Conservation (phyloP, 92 coral and sea anemone species). For the Diadumene lineata region DNA sequence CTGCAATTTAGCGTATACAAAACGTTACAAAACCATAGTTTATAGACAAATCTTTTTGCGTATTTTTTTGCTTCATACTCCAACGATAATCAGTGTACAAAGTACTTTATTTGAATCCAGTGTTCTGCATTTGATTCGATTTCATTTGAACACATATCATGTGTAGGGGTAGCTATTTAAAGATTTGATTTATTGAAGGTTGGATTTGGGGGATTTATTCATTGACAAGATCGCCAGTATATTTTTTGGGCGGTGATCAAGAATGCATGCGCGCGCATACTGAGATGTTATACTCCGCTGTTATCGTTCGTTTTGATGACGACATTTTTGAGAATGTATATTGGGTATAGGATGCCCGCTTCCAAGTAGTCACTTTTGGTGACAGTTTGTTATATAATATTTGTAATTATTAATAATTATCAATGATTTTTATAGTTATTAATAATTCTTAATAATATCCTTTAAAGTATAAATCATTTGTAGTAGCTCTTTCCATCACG, state of each 20-base stretch:
- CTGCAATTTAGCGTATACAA: no score
- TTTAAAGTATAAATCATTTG: neutral
- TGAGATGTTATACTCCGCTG: constrained; percentile 21
- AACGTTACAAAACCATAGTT: no score
- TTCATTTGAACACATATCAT: constrained; percentile 13
- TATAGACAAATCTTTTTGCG: no score
- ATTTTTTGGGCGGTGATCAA: neutral
- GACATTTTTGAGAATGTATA: constrained; percentile 19
- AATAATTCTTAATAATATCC: neutral
- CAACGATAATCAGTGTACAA: constrained; percentile 5
- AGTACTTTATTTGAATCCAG: neutral
- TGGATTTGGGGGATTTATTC: neutral
- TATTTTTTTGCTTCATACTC: no score
- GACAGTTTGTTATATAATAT: constrained; percentile 11
- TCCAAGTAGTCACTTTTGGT: constrained; percentile 32
- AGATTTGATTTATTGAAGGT: neutral
- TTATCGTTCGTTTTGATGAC: constrained; percentile 36
- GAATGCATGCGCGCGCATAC: constrained; percentile 31
- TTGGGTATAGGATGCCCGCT: constrained; percentile 24
- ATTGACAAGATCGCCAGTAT: neutral
- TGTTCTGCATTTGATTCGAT: no score
- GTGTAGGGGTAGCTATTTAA: constrained; percentile 14
- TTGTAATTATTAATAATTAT: constrained; percentile 4
- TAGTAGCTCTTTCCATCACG: neutral
- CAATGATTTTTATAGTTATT: neutral